phyloP scores from a whole-genome alignment of 53 echinoderm and acorn worm species.

The Paracentrotus lividus region DNA sequence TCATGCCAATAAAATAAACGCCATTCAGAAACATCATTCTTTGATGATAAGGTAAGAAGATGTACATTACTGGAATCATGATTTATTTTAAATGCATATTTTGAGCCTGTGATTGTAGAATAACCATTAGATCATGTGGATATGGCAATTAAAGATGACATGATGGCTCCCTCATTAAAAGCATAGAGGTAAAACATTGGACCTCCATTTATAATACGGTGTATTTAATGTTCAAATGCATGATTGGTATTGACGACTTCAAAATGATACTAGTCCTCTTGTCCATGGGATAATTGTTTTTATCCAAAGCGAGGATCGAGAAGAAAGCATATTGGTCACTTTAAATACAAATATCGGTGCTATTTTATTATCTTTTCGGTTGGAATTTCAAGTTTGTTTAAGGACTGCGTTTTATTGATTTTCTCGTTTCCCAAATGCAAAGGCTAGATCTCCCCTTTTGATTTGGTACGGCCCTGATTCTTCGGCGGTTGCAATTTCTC shows the following conservation, averaged over 20 bases:
- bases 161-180: background rate
- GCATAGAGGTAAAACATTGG: background rate
- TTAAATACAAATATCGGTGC: conserved; percentile 2
- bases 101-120: background rate
- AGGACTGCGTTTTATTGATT: conserved; percentile 49
- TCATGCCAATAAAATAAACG: background rate
- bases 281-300: background rate
- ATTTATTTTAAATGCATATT: background rate
- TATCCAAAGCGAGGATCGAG: background rate
- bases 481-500: background rate
- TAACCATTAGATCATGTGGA: too few species aligned
- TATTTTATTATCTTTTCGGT: conserved; percentile 20
- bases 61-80: background rate
- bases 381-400: conserved; percentile 12
- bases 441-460: conserved; percentile 61
- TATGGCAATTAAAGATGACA: background rate
- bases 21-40: background rate
- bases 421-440: conserved; percentile 64
- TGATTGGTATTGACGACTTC: background rate
- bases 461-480: conserved; percentile 49
- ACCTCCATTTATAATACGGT: background rate
- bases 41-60: background rate
- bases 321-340: conserved; percentile 4
- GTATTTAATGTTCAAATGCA: background rate
- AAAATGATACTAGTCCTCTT: background rate